Base-by-base conservation (phyloP, 2,797 vertebrate genomes). In the Hypotaenidia okinawae region DNA sequence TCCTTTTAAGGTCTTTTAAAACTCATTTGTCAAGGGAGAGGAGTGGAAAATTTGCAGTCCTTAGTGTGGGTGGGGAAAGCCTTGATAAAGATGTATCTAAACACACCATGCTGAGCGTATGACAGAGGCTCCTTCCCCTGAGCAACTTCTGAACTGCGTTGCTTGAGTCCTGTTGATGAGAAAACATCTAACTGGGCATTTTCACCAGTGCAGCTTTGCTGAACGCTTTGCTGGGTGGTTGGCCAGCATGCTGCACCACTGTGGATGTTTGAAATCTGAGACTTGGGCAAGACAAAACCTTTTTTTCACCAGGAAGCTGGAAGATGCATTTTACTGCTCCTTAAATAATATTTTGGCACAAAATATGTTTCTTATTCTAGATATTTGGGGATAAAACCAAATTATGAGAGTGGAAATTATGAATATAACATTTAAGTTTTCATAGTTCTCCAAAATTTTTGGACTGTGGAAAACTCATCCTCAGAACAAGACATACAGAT, bases 1-100 rank as follows among this genome's bases (percentile, higher is more conserved):
- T 89, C 41, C 54, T 77, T 87, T 87, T 28, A 84, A 84, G 54
- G 67, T 73, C 6, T 82, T 93, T 68, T 49, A n/a, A 91, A 85
- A 77, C 23, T 43, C 2, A 2, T 83, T 87, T 87, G 91, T 77
- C 28, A 67, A 79, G 25, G 41, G 51, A 77, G 85, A 81, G 13
- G 22, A 86, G 30, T 84, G 41, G 64, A 78, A 91, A 86, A 93
- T 67, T 64, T 7, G 0, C 25, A 80, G 37, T 80, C 19, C 41
- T 83, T 61, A 33, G 14, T 3, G 17, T n/a, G 25, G 5, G 9
- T 49, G 49, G 61, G 49, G 25, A 87, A 41, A 93, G 7, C 49
- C 72, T 75, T 80, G 39, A 85, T 68, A 77, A 88, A 68, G 49
- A 57, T 11, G 1, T 35, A 77, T 49, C 43, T 35, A 63, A 89